Evolutionary conservation across 2,797 vertebrate species (phyloP), one percentile per base, ranked within the genome.

Genomic region (Syngnathus rostellatus): DNA sequence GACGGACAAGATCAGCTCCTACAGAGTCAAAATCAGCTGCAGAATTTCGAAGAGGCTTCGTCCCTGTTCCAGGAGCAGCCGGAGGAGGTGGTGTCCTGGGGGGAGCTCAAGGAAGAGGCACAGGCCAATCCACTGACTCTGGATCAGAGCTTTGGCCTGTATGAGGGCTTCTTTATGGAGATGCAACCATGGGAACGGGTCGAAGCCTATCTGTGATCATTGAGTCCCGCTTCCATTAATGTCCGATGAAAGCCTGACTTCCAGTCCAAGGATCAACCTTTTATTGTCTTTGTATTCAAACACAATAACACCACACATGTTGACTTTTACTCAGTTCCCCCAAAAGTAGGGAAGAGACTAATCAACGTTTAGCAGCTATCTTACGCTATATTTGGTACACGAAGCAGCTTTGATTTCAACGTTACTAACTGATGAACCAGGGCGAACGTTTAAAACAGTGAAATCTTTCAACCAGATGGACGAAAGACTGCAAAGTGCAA

Each of bases 141-240:
- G 80, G 92, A 93, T 72, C 91, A 90, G 71, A 83, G 88, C 72
- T 91, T 92, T 7, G 77, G 88, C 39, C 81, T 93, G 67, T 89
- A 84, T 7, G 93, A 93, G 66, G 86, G 92, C 68, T 92, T 94
- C 82, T 91, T 93, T 71, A 83, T 87, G 0, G 92, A 93, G 75
- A 88, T 92, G 78, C 92, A 91, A 75, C 87, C 89, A 1, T 93
- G 92, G 93, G 92, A 93, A 66, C 82, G 82, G 70, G 88, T 78
- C 37, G 91, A 92, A 63, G 78, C 80, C 53, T 89, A 88, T 66
- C 81, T 92, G 87, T 92, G 87, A 93, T 77, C 48, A 66, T 7
- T 62, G 73, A 75, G 66, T 71, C 19, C 53, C 62, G 21, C 51
- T 68, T 21, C 51, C 54, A 57, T 65, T 62, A 37, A n/a, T 63